These are phyloP conservation scores for Cryptus viduatorius DNA, from an alignment of 2,888 invertebrate genomes.

Conservation along the genomic window DNA sequence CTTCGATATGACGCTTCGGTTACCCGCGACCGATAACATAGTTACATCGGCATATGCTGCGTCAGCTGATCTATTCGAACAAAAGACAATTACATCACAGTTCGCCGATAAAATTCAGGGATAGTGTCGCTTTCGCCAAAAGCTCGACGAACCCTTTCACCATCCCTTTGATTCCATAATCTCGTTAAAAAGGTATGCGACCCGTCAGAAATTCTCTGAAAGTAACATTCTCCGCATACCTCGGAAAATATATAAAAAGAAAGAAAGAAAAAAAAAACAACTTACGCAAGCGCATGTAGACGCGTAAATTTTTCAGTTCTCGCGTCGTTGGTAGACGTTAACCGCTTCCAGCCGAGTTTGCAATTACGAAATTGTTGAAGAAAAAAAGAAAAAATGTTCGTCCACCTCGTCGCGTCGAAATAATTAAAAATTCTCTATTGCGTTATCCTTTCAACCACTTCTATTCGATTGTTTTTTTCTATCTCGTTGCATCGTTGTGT, in stretches of 20 bases:
- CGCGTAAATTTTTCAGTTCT: neutral
- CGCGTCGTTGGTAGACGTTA: neutral
- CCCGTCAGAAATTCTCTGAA: neutral
- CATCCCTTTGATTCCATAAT: neutral
- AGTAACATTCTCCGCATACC: neutral
- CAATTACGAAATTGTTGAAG: slow-evolving; percentile 18
- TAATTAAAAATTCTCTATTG: slow-evolving; percentile 21
- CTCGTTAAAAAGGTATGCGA: neutral
- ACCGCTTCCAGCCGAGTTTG: neutral
- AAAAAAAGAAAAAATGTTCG: slow-evolving; percentile 10
- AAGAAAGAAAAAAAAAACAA: neutral
- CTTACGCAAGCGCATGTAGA: neutral
- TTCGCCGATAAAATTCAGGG: slow-evolving; percentile 5
- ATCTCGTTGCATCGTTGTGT: neutral
- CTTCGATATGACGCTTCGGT: neutral
- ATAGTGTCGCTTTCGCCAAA: neutral
- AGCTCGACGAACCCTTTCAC: neutral
- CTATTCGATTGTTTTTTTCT: neutral
- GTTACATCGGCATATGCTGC: neutral
- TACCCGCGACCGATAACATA: neutral
- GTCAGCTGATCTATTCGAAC: neutral
- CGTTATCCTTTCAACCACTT: neutral
- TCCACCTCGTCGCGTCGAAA: slow-evolving; percentile 34
- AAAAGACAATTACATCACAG: neutral
- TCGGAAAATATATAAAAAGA: neutral